phyloP scores from a whole-genome alignment of 2,113 vertebrate genomes.

The Pteronura brasiliensis region DNA sequence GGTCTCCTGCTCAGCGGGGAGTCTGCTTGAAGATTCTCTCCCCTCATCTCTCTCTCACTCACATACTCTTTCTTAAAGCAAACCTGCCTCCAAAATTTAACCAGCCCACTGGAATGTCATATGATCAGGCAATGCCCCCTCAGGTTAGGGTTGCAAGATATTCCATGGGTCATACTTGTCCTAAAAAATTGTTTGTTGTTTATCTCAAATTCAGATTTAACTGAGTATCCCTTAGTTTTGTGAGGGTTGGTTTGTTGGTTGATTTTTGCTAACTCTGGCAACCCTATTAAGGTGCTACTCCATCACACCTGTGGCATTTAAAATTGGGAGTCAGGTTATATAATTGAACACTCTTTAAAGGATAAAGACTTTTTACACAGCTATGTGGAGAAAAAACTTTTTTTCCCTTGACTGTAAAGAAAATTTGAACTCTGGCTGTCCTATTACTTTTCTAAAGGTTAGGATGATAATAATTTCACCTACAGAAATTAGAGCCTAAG shows the following conservation, averaged over 20 bases:
- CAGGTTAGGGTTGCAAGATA: neutral
- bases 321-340: slow-evolving; percentile 32
- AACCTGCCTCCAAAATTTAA: slow-evolving; percentile 23
- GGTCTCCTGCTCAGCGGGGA: neutral
- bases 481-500: neutral
- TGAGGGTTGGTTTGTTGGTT: neutral
- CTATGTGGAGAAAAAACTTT: neutral
- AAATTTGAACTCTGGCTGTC: neutral
- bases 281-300: neutral
- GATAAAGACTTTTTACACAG: neutral
- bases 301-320: neutral
- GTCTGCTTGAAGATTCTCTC: neutral
- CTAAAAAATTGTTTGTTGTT: neutral
- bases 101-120: neutral
- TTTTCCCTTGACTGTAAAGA: neutral
- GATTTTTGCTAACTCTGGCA: neutral
- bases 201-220: neutral
- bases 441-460: neutral
- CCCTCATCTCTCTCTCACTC: neutral
- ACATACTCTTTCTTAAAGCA: neutral
- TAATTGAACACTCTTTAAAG: slow-evolving; percentile 21
- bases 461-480: neutral
- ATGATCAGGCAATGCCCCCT: neutral
- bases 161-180: neutral
- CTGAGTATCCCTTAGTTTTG: neutral